Evolutionary conservation across 2,113 vertebrate genomes (phyloP).

Genomic region (Sinosuthora webbiana): DNA sequence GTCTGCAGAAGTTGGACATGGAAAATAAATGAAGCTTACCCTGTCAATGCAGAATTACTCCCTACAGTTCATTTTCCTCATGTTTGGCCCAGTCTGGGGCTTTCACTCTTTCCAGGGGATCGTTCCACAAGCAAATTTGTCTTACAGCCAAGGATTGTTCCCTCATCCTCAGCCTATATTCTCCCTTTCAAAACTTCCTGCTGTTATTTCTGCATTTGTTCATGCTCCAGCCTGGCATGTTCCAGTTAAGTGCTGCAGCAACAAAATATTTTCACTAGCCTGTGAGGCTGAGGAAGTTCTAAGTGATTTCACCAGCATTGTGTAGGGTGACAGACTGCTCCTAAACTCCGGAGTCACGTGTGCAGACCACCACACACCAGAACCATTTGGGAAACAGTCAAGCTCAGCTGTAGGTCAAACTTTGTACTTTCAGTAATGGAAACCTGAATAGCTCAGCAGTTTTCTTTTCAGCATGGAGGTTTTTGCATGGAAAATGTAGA

Average conservation of each 20-base stretch:
- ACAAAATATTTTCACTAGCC: not conserved
- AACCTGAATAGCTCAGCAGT: not conserved
- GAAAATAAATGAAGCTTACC: not conserved
- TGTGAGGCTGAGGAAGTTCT: not conserved
- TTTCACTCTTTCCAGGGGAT: not conserved
- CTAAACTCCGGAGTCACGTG: not conserved
- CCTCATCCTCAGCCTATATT: not conserved
- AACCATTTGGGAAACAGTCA: not conserved
- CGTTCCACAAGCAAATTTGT: not conserved
- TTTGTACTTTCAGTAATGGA: constrained; percentile 5
- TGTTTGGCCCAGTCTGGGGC: not conserved
- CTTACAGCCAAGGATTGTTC: not conserved
- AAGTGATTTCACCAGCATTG: not conserved
- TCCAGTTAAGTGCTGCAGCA: not conserved
- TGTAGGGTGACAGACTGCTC: not conserved
- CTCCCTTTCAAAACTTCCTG: not conserved
- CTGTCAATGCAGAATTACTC: not conserved
- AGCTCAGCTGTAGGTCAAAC: not conserved
- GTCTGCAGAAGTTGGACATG: not conserved
- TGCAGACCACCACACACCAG: not conserved
- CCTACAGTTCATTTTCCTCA: not conserved
- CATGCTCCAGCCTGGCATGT: not conserved
- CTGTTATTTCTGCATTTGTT: constrained; percentile 3
- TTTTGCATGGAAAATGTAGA: not conserved
- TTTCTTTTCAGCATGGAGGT: not conserved